These are phyloP conservation scores for Diarsia rubi DNA, from an alignment of 2,888 invertebrate species.

Conservation along the genomic window DNA sequence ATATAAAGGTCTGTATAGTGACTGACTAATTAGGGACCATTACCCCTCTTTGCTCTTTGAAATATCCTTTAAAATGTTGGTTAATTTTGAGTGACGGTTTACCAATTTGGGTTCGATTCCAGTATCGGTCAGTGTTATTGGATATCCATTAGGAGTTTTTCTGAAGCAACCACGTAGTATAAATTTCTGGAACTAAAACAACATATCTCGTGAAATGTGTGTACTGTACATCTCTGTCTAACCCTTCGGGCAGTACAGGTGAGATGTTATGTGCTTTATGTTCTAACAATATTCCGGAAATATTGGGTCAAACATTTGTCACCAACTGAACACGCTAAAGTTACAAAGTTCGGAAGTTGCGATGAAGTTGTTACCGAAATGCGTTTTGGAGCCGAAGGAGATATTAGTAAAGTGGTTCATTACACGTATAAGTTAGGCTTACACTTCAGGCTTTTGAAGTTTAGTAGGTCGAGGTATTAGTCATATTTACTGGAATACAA, in stretches of 20 bases:
- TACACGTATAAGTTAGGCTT: slow-evolving; percentile 11
- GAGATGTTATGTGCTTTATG: background rate
- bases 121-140: no score
- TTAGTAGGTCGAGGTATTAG: slow-evolving; percentile 11
- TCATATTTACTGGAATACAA: background rate
- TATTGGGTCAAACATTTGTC: slow-evolving; percentile 38
- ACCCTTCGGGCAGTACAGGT: background rate
- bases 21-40: background rate
- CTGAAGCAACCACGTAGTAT: no score
- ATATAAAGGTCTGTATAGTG: no score
- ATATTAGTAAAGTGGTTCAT: slow-evolving; percentile 47
- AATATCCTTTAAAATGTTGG: background rate
- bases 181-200: background rate
- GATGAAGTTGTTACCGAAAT: slow-evolving; percentile 56
- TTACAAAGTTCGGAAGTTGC: slow-evolving; percentile 45
- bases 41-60: background rate
- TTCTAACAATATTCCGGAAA: slow-evolving; percentile 10
- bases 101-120: background rate
- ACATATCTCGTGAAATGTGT: background rate
- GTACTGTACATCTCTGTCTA: background rate
- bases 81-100: background rate
- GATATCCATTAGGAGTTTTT: no score
- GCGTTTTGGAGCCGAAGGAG: slow-evolving; percentile 30
- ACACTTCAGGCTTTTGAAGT: slow-evolving; percentile 14
- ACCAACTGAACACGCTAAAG: slow-evolving; percentile 19